Conservation (phyloP, 2,888 invertebrate species). For the Polylopha cassiicola region DNA sequence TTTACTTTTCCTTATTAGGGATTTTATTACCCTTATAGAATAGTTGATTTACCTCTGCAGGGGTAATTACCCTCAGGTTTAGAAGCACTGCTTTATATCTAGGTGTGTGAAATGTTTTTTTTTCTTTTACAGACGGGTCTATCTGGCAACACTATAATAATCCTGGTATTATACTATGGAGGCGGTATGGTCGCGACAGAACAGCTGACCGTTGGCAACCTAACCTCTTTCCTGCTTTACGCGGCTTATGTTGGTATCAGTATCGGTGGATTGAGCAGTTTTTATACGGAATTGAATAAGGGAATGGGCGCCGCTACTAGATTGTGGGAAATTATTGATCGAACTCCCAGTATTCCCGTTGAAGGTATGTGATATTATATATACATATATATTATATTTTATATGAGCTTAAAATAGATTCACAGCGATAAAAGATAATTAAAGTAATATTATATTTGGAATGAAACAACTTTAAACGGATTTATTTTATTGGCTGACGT, state of each 20-base stretch:
- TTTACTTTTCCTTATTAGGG: too few relatives aligned
- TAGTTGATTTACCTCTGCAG: too few relatives aligned
- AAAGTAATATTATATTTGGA: too few relatives aligned
- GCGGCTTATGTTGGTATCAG: constrained; percentile 96
- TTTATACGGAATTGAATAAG: constrained; percentile 95
- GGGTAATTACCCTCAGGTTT: too few relatives aligned
- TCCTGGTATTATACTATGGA: constrained; percentile 94
- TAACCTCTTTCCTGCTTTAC: constrained; percentile 96
- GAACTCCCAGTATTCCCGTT: constrained; percentile 85
- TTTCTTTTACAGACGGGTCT: constrained; percentile 83
- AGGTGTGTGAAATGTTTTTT: constrained; percentile 8
- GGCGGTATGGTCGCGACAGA: constrained; percentile 91
- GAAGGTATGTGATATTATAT: constrained; percentile 67
- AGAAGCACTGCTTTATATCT: constrained; percentile 12
- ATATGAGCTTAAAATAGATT: too few relatives aligned
- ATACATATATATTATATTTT: neutral
- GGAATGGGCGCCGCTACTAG: constrained; percentile 94
- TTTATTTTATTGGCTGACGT: too few relatives aligned
- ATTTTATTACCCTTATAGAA: too few relatives aligned
- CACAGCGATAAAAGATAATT: too few relatives aligned
- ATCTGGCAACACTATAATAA: constrained; percentile 91
- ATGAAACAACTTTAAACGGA: too few relatives aligned
- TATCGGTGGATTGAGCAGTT: constrained; percentile 91
- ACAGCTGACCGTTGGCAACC: constrained; percentile 87
- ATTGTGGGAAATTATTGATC: constrained; percentile 93